Conservation (phyloP, 2,888 invertebrate genomes). For the Pollenia angustigena region DNA sequence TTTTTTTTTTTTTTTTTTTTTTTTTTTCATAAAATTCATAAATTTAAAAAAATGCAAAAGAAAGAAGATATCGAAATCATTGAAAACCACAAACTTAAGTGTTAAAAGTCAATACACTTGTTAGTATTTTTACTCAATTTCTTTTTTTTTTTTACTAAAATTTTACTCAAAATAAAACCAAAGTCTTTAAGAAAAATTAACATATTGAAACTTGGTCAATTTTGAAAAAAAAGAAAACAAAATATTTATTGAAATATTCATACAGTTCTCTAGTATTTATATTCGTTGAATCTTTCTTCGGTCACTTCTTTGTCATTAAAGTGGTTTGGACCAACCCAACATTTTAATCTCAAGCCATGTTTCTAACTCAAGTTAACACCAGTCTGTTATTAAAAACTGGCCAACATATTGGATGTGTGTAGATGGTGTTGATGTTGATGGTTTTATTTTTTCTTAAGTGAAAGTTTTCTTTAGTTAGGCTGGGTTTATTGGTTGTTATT, state of each 20-base stretch:
- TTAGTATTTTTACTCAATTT: constrained; percentile 47
- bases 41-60: constrained; percentile 22
- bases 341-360: constrained; percentile 14
- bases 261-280: constrained; percentile 15
- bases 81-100: constrained; percentile 29
- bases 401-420: constrained; percentile 11
- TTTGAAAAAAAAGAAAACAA: neutral
- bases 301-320: neutral
- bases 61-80: constrained; percentile 3
- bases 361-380: constrained; percentile 5
- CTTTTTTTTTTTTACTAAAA: constrained; percentile 34
- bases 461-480: constrained; percentile 45
- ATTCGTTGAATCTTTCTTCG: neutral
- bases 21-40: neutral
- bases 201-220: constrained; percentile 11
- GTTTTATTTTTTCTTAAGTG: constrained; percentile 30
- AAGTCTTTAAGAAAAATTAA: neutral
- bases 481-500: constrained; percentile 20
- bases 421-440: neutral
- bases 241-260: neutral
- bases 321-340: neutral
- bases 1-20: neutral
- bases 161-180: constrained; percentile 26
- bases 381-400: constrained; percentile 1
- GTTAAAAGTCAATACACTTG: constrained; percentile 29